Base-by-base conservation (phyloP, 2,888 invertebrate genomes). In the Mimumesa dahlbomi region DNA sequence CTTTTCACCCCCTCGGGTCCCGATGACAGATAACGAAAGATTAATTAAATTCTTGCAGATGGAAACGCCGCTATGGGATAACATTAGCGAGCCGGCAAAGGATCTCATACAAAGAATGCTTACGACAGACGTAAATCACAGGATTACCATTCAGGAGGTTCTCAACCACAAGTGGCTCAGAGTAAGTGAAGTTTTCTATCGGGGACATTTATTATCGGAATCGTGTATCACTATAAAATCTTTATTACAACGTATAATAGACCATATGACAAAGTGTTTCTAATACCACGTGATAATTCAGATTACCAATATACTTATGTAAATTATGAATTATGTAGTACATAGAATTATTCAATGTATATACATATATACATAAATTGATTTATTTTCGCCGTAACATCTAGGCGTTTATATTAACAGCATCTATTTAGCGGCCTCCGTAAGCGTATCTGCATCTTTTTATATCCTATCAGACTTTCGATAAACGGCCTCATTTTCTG, bases 131-230 rank as follows among this genome's bases (percentile, higher is more conserved):
- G 96, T 96, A 66, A 95, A 95, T 80, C 95, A 97, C 89, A 93
- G 99, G 89, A 95, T 98, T 86, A 97, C 97, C 64, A 97, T 98
- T 86, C 96, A 97, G 87, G 97, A 98, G 90, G 97, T 98, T 67
- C 93, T 99, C 67, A 95, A 96, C 88, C 99, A 99, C 91, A 95
- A 96, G 80, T 99, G 99, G 99, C 94, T 99, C 87, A 93, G 96
- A 92, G 98, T 98, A 91, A 91, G 93, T 90, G 3, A 1, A 29
- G 6, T 29, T 29, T 29, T n/a, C n/a, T n/a, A n/a, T n/a, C n/a
- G n/a, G n/a, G n/a, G n/a, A n/a, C n/a, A n/a, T n/a, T n/a, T n/a
- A n/a, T n/a, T n/a, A n/a, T n/a, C n/a, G n/a, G n/a, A n/a, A n/a
- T n/a, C n/a, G n/a, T n/a, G n/a, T n/a, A n/a, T n/a, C n/a, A n/a